Base-by-base conservation (phyloP, 2,888 invertebrate genomes). In the Calephelis perditalis region DNA sequence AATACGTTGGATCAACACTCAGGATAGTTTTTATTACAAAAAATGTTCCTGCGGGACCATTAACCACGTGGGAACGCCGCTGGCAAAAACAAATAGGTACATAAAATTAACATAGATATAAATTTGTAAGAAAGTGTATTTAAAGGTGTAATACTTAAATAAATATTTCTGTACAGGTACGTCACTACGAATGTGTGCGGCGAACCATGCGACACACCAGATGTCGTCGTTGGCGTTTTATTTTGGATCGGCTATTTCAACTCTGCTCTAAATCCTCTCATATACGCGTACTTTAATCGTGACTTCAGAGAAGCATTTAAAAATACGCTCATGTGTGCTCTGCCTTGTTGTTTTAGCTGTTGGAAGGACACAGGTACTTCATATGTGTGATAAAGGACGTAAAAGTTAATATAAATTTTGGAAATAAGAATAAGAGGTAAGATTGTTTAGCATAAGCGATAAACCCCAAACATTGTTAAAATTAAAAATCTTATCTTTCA, bases 231-330 rank as follows among this genome's bases (percentile, higher is more conserved):
- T 60, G 96, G 96, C 10, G 94, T 96, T 26, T 93, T 98, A 12
- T 99, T 99, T 91, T 98, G 98, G 99, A 96, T 99, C 73, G 99
- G 99, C 64, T 99, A 99, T 91, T 97, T 97, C 91, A 98, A 98
- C 88, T 97, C 97, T 11, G 97, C 97, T 59, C 92, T 98, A 62
- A 99, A 99, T 85, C 98, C 98, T 0, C 91, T 98, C 68, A 97
- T 99, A 74, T 98, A 98, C 86, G 98, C 98, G 67, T 98, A 97
- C 85, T 98, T 98, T 91, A 98, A 98, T 86, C 93, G 97, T 54
- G 99, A 99, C 84, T 99, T 99, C 85, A 94, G 99, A 80, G 96
- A 97, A 84, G 98, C 99, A 65, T 99, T 99, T 89, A 96, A 96
- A 85, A 96, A 96, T 81, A 97, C 97, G 47, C 91, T 97, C 67